Base-by-base conservation (phyloP, 2,888 invertebrate genomes). In the Ectemnius lituratus region DNA sequence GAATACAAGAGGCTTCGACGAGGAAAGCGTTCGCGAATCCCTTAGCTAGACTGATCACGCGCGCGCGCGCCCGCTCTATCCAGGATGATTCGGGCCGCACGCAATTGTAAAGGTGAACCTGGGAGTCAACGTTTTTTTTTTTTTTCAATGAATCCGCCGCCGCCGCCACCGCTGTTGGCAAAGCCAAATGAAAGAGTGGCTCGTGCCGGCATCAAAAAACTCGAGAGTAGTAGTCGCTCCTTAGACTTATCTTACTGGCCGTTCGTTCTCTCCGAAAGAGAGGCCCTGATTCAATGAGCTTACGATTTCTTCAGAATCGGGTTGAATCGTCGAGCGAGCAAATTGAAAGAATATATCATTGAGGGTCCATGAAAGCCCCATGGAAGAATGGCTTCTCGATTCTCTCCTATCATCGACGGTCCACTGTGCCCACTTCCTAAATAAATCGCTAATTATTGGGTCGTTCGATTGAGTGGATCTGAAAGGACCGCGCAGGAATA, bases 1-100 rank as follows among this genome's bases (percentile, higher is more conserved):
- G 68, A 45, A 16, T 52, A 68, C 70, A 68, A 75, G 75, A 73
- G 70, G 57, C 66, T 61, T 57, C 63, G 75, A 57, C 66, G 61
- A 71, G 71, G 70, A 67, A 76, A 75, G 62, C 70, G 62, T 78
- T 79, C 72, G 78, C 71, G 75, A 76, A 73, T 79, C 78, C 76
- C 68, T 78, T 75, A 73, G 46, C 79, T 37, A 37, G 37, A 71
- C 71, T 69, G 70, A 79, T 79, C 72, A 59, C 57, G 58, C 58
- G 70, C 37, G 37, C 37, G 37, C 37, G 6, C 37, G 8, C 37
- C 11, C 57, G 62, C 65, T 59, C 71, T 56, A 76, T 76, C 67
- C 37, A 37, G 37, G 69, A 27, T 16, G 63, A 18, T 61, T 64
- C 75, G 58, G 60, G 68, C 72, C 68, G 76, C 49, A 49, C 65